These are phyloP conservation scores for Tympanuchus pallidicinctus DNA, from an alignment of 2,113 vertebrate species.

Conservation along the genomic window DNA sequence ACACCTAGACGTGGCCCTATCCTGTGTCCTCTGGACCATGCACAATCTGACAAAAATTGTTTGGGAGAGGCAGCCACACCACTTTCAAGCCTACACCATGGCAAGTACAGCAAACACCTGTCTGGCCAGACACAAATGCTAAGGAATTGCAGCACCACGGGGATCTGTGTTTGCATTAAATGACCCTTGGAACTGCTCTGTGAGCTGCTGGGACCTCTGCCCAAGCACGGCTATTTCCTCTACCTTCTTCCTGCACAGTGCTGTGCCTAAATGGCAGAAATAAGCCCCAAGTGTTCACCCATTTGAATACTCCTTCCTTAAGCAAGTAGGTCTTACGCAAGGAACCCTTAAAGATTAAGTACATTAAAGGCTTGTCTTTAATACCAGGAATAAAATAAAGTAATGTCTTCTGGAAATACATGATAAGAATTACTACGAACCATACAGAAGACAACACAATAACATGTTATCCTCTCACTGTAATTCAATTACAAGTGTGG, in stretches of 20 bases:
- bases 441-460: conserved; percentile 50
- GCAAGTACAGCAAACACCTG: not conserved
- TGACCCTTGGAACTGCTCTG: not conserved
- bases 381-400: conserved; percentile 47
- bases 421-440: conserved; percentile 46
- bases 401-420: conserved; percentile 25
- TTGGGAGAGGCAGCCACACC: not conserved
- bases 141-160: not conserved
- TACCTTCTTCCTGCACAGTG: not conserved
- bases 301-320: not conserved
- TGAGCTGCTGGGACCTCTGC: not conserved
- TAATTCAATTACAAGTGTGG: conserved; percentile 52
- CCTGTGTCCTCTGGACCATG: rapidly evolving
- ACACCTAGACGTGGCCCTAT: rapidly evolving
- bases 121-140: not conserved
- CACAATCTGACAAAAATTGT: not conserved
- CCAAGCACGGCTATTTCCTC: not conserved
- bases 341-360: conserved; percentile 37
- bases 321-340: conserved; percentile 21
- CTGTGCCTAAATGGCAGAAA: not conserved
- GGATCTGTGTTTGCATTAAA: not conserved
- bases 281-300: not conserved
- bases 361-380: conserved; percentile 37
- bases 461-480: conserved; percentile 31
- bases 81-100: rapidly evolving